Evolutionary conservation across 1,140 invertebrate species (phyloP).

Genomic region (Aphidius ervi): DNA sequence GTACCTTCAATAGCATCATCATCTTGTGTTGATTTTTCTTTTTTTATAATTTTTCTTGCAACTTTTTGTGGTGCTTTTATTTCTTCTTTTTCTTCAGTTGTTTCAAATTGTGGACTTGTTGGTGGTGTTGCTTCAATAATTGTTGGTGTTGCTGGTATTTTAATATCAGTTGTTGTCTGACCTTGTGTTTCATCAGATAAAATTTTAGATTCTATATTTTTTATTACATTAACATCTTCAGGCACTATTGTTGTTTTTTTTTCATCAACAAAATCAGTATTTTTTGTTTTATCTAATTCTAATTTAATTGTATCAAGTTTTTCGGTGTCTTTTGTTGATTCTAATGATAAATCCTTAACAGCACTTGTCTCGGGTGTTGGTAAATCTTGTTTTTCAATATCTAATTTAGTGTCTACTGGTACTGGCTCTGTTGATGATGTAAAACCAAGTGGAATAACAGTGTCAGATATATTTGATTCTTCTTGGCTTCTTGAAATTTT

Average conservation of each 20-base stretch:
- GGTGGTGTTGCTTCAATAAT: conserved; percentile 41
- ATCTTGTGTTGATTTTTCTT: conserved; percentile 30
- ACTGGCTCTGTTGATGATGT: conserved; percentile 32
- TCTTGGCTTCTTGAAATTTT: conserved; percentile 7
- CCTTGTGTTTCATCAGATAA: conserved; percentile 3
- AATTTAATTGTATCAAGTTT: background rate
- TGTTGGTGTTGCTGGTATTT: conserved; percentile 38
- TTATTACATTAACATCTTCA: too few species aligned
- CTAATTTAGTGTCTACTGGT: conserved; percentile 32
- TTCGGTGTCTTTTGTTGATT: background rate
- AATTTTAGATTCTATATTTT: too few species aligned
- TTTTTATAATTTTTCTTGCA: conserved; percentile 40
- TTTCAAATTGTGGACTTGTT: conserved; percentile 33
- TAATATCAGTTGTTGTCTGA: conserved; percentile 23
- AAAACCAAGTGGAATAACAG: conserved; percentile 4
- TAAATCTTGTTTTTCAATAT: conserved; percentile 38
- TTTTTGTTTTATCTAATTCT: background rate
- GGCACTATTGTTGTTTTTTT: too few species aligned
- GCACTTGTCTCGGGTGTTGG: conserved; percentile 35
- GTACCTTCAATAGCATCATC: conserved; percentile 19
- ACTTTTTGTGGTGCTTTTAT: conserved; percentile 36
- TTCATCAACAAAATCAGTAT: background rate
- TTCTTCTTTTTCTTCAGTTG: conserved; percentile 15
- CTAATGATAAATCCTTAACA: conserved; percentile 1
- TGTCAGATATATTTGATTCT: conserved; percentile 12